A percentile compares a stretch with the other conserved stretches of the same genome.
Conservation (phyloP, 1,140 invertebrate species). For the Notospermus geniculatus region DNA sequence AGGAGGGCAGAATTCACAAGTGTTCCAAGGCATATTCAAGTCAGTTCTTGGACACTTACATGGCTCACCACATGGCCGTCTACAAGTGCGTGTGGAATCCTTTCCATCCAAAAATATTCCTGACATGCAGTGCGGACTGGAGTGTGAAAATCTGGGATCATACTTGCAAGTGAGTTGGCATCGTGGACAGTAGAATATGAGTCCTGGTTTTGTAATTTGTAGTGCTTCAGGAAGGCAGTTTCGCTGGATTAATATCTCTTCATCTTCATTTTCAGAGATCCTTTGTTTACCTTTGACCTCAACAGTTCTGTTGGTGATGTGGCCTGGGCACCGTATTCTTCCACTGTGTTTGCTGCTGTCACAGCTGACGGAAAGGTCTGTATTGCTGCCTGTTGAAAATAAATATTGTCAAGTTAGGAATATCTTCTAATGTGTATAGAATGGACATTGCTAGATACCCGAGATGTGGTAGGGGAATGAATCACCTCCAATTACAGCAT, state of each 20-base stretch:
- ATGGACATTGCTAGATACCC: too few species aligned
- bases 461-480: too few species aligned
- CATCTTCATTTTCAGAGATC: constrained; percentile 64
- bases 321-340: constrained; percentile 92
- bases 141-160: constrained; percentile 93
- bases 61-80: constrained; percentile 83
- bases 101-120: constrained; percentile 81
- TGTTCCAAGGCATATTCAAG: constrained; percentile 83
- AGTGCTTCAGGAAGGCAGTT: too few species aligned
- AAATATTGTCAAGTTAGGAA: too few species aligned
- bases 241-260: too few species aligned
- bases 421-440: too few species aligned
- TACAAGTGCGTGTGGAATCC: constrained; percentile 83
- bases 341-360: constrained; percentile 89
- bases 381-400: background rate
- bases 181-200: too few species aligned
- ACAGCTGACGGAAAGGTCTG: constrained; percentile 81
- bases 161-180: constrained; percentile 48
- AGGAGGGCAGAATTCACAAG: constrained; percentile 87
- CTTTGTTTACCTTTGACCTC: constrained; percentile 88
- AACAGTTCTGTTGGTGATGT: constrained; percentile 86
- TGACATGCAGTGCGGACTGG: constrained; percentile 90
- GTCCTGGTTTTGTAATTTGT: too few species aligned
- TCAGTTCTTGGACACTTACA: constrained; percentile 73
- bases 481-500: too few species aligned